These are phyloP conservation scores for Phalacrocorax carbo DNA, from an alignment of 2,113 vertebrate species.

Conservation along the genomic window DNA sequence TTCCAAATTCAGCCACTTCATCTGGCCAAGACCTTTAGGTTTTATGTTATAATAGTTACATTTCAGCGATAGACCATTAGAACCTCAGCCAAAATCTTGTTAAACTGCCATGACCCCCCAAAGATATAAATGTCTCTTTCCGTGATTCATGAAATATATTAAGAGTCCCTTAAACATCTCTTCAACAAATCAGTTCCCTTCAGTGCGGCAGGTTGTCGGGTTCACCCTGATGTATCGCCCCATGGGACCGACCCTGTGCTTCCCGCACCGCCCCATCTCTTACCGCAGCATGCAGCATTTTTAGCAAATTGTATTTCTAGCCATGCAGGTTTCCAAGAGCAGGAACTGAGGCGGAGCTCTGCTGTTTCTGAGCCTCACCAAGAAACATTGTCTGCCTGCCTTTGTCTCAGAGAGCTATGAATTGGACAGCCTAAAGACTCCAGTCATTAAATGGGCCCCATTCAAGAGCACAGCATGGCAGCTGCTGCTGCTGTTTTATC, in stretches of 20 bases:
- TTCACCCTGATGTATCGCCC: neutral
- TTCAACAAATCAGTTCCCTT: neutral
- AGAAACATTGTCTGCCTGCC: neutral
- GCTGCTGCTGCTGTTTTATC: neutral
- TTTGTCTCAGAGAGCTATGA: neutral
- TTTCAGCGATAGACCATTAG: neutral
- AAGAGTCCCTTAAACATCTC: neutral
- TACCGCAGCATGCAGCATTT: neutral
- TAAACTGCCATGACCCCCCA: neutral
- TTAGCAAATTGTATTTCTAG: neutral
- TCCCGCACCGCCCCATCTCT: fast-evolving
- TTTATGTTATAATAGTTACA: neutral
- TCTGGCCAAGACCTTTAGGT: neutral
- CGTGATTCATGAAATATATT: neutral
- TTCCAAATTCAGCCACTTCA: neutral
- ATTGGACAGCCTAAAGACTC: neutral
- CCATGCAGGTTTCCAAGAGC: neutral
- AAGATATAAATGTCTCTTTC: neutral
- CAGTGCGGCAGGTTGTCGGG: fast-evolving
- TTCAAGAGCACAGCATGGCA: neutral
- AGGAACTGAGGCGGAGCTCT: neutral
- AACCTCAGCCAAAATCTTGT: neutral
- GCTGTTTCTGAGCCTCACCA: neutral
- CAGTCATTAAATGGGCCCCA: neutral
- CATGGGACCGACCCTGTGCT: neutral